Evolutionary conservation across 2,797 vertebrate species (phyloP), one percentile per base, ranked within the genome.

Genomic region (Pagetopsis macropterus): DNA sequence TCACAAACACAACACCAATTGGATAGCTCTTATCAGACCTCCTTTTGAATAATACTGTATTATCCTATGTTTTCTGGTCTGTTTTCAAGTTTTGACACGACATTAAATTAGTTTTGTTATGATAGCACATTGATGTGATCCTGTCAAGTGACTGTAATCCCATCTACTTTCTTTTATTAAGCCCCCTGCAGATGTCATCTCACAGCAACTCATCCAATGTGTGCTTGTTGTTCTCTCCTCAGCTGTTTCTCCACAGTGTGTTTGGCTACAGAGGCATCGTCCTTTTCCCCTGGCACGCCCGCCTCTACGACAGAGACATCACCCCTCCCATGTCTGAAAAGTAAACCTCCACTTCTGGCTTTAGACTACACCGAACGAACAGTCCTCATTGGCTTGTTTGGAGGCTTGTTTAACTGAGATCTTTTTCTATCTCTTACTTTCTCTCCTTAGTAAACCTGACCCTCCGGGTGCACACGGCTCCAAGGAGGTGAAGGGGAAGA

Each of bases 251-350:
- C 70, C 98, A 99, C 91, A 98, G 98, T 12, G 94, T 99, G 70
- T 99, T 99, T 91, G 98, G 98, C 62, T 99, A 99, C 86, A 93
- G 98, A 90, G 98, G 98, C 19, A 98, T 99, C 0, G 97, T 99
- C 59, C 92, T 99, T 82, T 99, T 99, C 81, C 98, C 98, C 4
- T 99, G 98, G 98, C 97, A 99, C 13, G 98, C 98, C 78, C 95
- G 98, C 61, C 94, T 99, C 3, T 99, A 99, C 3, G 98, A 99
- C 89, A 91, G 97, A 75, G 98, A 99, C 83, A 95, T 99, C 79
- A 95, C 96, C 65, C 96, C 97, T 81, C 91, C 95, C 41, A 85
- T 95, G 57, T 83, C 96, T 66, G 97, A 99, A 83, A 98, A 97
- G 98, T 99, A 85, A 76, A 19, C 6, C 13, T 56, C 5, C 14